phyloP scores from a whole-genome alignment of 1,140 invertebrate species.

The Fopius arisanus region DNA sequence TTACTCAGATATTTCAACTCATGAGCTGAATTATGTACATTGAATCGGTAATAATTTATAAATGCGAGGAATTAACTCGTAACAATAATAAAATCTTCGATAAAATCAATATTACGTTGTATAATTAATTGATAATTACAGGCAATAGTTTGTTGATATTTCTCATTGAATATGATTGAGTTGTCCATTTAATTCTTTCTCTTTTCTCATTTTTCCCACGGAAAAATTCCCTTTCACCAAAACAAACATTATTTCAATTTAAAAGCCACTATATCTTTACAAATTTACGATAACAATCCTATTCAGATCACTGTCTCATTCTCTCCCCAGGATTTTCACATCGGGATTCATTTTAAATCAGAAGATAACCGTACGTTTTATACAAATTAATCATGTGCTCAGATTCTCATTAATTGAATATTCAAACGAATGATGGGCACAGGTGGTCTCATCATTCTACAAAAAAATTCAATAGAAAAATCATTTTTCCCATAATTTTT shows the following conservation, averaged over 20 bases:
- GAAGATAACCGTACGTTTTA: neutral
- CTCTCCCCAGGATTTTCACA: neutral
- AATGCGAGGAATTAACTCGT: conserved; percentile 28
- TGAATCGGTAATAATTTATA: conserved; percentile 22
- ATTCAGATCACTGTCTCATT: neutral
- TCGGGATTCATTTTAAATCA: neutral
- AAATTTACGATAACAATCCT: neutral
- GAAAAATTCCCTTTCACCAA: neutral
- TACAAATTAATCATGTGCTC: neutral
- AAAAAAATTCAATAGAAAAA: neutral
- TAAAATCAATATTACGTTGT: conserved; percentile 46
- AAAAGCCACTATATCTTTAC: neutral
- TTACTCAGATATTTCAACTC: no score
- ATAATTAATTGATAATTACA: conserved; percentile 4
- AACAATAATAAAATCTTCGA: conserved; percentile 49
- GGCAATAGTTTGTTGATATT: conserved; percentile 11
- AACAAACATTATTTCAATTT: neutral
- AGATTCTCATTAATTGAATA: neutral
- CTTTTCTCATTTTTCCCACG: no score
- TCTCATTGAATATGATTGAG: neutral
- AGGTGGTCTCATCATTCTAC: neutral
- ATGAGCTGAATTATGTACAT: conserved; percentile 35
- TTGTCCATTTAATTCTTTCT: conserved; percentile 11
- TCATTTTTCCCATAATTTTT: no score
- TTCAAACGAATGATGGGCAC: neutral